Evolutionary conservation across 2,888 invertebrate species (phyloP).

Genomic region (Eurois occulta): DNA sequence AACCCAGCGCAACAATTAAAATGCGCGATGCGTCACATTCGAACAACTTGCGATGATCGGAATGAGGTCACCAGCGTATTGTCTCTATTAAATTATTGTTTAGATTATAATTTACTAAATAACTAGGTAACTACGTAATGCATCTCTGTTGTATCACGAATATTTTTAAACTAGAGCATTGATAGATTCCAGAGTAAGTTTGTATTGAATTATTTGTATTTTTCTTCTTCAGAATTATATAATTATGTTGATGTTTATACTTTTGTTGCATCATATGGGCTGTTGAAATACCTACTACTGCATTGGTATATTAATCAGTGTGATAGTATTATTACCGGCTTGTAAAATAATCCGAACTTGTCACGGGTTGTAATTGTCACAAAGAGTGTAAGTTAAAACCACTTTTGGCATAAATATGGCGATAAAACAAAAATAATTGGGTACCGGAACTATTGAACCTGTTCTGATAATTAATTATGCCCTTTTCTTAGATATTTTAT

Average conservation of each 20-base stretch:
- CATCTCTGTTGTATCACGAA: background rate
- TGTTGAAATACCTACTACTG: constrained; percentile 2
- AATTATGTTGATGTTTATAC: constrained; percentile 17
- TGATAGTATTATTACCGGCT: background rate
- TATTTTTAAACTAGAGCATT: constrained; percentile 24
- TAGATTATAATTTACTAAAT: constrained; percentile 67
- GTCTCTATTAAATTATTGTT: constrained; percentile 79
- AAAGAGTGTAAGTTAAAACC: background rate
- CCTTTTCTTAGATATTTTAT: background rate
- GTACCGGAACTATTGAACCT: background rate
- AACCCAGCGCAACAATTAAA: constrained; percentile 74
- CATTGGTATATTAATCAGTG: background rate
- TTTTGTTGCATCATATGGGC: constrained; percentile 8
- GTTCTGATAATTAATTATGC: background rate
- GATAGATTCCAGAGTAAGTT: background rate
- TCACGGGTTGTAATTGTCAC: background rate
- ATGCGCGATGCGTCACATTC: constrained; percentile 76
- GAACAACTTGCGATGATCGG: constrained; percentile 73
- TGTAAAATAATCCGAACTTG: background rate
- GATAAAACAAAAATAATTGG: constrained; percentile 6
- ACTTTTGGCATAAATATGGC: background rate
- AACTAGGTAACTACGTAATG: constrained; percentile 14
- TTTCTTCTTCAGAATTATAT: background rate
- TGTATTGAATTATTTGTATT: constrained; percentile 9
- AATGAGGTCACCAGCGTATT: constrained; percentile 81